These are phyloP conservation scores for Acipenser oxyrinchus DNA, from an alignment of 2,797 vertebrate genomes.

Conservation along the genomic window DNA sequence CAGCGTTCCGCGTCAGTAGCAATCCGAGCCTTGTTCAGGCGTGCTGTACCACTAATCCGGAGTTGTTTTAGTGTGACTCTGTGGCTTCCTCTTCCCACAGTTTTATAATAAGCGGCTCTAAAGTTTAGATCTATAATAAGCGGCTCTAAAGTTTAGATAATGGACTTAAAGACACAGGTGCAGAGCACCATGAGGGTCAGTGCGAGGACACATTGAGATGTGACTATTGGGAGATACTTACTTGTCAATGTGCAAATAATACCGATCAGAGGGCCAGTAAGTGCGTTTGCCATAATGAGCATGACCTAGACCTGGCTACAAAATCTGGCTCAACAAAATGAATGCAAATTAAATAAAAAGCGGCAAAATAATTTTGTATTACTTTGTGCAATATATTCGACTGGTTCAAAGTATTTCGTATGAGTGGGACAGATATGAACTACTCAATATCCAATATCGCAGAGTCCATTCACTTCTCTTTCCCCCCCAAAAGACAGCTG, in stretches of 20 bases:
- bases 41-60: constrained; percentile 63
- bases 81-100: constrained; percentile 80
- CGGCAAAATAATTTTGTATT: too few relatives aligned
- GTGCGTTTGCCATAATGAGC: background rate
- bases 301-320: too few relatives aligned
- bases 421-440: too few relatives aligned
- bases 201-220: constrained; percentile 27
- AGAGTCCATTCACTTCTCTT: too few relatives aligned
- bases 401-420: too few relatives aligned
- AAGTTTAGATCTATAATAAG: constrained; percentile 63
- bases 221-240: constrained; percentile 14
- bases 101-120: constrained; percentile 61
- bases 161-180: constrained; percentile 60
- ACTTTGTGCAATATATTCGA: too few relatives aligned
- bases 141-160: constrained; percentile 60
- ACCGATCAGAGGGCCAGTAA: background rate
- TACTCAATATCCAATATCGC: too few relatives aligned
- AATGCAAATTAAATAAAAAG: too few relatives aligned
- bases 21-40: constrained; percentile 65
- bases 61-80: constrained; percentile 75
- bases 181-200: constrained; percentile 52
- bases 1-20: constrained; percentile 76
- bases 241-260: background rate
- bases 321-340: too few relatives aligned
- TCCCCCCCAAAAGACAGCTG: too few relatives aligned